Base-by-base conservation (phyloP, 2,888 invertebrate species). In the Diadromus collaris region DNA sequence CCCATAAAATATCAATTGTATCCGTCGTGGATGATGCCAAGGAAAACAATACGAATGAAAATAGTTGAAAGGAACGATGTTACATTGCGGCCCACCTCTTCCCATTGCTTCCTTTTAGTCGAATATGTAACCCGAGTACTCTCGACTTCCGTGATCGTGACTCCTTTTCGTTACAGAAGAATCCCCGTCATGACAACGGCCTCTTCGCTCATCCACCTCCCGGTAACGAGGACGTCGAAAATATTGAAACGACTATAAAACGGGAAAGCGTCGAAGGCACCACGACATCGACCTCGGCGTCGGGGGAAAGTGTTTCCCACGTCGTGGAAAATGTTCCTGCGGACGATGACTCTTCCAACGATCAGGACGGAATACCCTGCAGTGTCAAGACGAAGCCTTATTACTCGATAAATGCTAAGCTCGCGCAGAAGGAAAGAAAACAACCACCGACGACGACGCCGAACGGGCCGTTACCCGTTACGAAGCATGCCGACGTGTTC, bases 381-480 rank as follows among this genome's bases (percentile, higher is more conserved):
- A 89, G 89, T 64, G 90, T 90, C n/a, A 90, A 90, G 78, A 90
- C 90, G 7, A 90, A 90, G 46, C 90, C 90, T 2, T 90, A 90
- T 73, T 90, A 90, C 75, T 90, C 90, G 13, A 90, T 90, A 84
- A 90, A 90, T 51, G 90, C 90, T 1, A 90, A 90, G 63, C 76
- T 90, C 54, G 89, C 88, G 71, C 90, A 89, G 67, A 86, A 88
- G 67, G 90, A 90, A 74, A 89, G 85, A 69, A 84, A 86, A 70
- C 76, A 86, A 70, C 76, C 87, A 13, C 56, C 56, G 61, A 44
- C 67, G 60, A 44, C 41, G 7, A 19, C 70, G 21, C 64, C 67
- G 19, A 78, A 82, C 56, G 80, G 80, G 9, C 78, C 81, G 27
- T 24, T 21, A 2, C 29, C 13, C 19, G 9, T 51, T 6, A 19